Percentiles rank a stretch among this genome's conserved stretches.
Evolutionary conservation across 30 jellyfish, hydroid and myxozoan species (phyloP).

Genomic region (Clytia hemisphaerica): DNA sequence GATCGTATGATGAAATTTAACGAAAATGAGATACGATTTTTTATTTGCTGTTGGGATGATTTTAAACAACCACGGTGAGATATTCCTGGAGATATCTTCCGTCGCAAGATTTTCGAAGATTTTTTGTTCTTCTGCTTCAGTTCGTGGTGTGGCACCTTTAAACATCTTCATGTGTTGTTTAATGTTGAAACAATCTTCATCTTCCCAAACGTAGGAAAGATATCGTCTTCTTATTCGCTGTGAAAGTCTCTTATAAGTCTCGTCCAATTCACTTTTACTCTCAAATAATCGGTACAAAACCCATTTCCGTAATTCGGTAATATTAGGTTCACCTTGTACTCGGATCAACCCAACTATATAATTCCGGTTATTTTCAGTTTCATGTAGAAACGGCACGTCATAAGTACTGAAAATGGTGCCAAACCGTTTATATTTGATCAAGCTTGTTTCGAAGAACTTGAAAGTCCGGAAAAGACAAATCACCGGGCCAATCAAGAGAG

Average conservation of each 20-base stretch:
- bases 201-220: constrained; percentile 83
- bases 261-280: constrained; percentile 28
- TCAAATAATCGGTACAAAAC: constrained; percentile 50
- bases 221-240: constrained; percentile 63
- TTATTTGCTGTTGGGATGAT: constrained; percentile 44
- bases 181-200: constrained; percentile 65
- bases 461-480: constrained; percentile 51
- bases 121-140: constrained; percentile 61
- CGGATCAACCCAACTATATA: constrained; percentile 59
- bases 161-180: constrained; percentile 65
- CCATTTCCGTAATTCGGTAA: constrained; percentile 42
- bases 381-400: constrained; percentile 73
- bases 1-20: constrained; percentile 73
- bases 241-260: constrained; percentile 57
- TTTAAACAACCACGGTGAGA: constrained; percentile 92
- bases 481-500: constrained; percentile 70
- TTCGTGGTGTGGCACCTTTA: constrained; percentile 32
- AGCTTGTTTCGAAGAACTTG: constrained; percentile 52
- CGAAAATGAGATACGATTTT: constrained; percentile 54
- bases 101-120: constrained; percentile 45
- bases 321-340: constrained; percentile 54
- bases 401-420: constrained; percentile 67
- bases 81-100: constrained; percentile 40
- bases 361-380: constrained; percentile 71
- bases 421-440: constrained; percentile 47